Conservation (phyloP, 2,113 vertebrate species). For the Seriola dumerili region DNA sequence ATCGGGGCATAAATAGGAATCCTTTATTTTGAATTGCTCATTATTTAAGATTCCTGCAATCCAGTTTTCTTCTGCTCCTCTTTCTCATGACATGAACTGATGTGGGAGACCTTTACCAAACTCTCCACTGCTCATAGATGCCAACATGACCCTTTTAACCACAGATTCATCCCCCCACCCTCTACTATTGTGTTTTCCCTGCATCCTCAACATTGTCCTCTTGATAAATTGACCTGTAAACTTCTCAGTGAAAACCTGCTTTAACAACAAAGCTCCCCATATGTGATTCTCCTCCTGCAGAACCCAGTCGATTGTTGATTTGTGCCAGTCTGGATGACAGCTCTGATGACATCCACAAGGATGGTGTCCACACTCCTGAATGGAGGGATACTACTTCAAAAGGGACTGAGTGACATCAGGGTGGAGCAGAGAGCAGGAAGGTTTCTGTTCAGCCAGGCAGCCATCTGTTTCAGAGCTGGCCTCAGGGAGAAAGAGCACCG, state of each 20-base stretch:
- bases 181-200: neutral
- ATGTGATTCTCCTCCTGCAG: neutral
- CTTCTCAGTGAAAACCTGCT: conserved; percentile 2
- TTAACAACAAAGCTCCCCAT: neutral
- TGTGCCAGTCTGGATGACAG: conserved; percentile 6
- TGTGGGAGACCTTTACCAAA: neutral
- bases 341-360: conserved; percentile 27
- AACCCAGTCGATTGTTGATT: conserved; percentile 25
- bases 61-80: no score
- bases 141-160: conserved; percentile 2
- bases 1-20: no score
- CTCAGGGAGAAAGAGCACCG: conserved; percentile 32
- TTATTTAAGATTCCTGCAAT: no score
- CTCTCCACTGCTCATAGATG: neutral
- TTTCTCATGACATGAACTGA: neutral
- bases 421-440: conserved; percentile 35
- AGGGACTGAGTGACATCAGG: conserved; percentile 40
- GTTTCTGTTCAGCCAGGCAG: conserved; percentile 14
- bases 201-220: neutral
- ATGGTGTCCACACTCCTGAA: conserved; percentile 14
- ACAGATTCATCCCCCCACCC: neutral
- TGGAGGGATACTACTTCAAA: conserved; percentile 33
- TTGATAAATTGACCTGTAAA: neutral
- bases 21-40: no score
- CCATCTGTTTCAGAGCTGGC: conserved; percentile 56